These are phyloP conservation scores for Porites australiensis DNA, from an alignment of 64 coral and sea anemone species.

Conservation along the genomic window DNA sequence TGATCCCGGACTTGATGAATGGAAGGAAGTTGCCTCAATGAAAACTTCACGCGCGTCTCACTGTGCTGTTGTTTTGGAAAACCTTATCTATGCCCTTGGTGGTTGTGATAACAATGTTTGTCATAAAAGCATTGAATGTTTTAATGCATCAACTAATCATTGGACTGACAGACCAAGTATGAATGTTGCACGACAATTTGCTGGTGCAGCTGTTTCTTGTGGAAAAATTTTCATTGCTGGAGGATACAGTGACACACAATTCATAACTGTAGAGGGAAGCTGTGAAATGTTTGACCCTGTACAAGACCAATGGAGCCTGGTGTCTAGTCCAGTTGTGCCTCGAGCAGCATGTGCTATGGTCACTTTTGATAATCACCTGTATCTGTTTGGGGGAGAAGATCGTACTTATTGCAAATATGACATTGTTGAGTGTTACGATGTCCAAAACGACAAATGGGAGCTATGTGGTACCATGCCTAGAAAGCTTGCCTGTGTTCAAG, in stretches of 20 bases:
- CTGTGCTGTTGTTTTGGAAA: conserved; percentile 4
- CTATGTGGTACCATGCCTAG: neutral
- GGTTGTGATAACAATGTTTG: neutral
- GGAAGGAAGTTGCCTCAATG: conserved; percentile 6
- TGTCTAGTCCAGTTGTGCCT: conserved; percentile 5
- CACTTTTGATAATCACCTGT: conserved; percentile 23
- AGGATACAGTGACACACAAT: neutral
- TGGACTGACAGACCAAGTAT: neutral
- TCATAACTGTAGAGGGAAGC: neutral
- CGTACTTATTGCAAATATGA: neutral
- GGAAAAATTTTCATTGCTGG: conserved; percentile 37
- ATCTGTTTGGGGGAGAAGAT: conserved; percentile 48
- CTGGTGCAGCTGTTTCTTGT: neutral
- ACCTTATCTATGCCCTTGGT: conserved; percentile 15
- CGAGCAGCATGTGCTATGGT: conserved; percentile 46
- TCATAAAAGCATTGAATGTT: conserved; percentile 5
- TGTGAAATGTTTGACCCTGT: conserved; percentile 47
- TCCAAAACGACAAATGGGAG: neutral
- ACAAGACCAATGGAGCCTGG: conserved; percentile 5
- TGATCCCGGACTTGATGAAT: neutral
- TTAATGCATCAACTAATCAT: neutral
- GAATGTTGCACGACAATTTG: neutral
- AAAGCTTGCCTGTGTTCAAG: neutral
- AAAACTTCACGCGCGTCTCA: neutral
- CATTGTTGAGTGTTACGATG: neutral